phyloP scores from a whole-genome alignment of 2,797 vertebrate genomes.

The Sebastes dallii region DNA sequence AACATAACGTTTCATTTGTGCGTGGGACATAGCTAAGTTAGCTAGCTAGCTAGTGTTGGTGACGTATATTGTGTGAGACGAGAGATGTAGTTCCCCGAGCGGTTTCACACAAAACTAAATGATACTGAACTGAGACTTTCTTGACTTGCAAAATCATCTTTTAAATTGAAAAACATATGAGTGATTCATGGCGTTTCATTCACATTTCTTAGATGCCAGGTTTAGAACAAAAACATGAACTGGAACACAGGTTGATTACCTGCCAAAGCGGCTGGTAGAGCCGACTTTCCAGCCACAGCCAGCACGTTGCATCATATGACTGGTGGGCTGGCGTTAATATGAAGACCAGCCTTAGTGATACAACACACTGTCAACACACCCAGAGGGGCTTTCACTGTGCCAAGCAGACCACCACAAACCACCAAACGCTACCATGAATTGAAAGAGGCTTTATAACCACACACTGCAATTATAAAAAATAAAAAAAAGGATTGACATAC shows the following conservation, averaged over 20 bases:
- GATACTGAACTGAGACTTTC: too few species aligned
- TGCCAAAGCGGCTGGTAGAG: constrained; percentile 2
- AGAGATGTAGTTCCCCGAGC: too few species aligned
- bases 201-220: not conserved
- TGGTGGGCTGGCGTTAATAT: constrained; percentile 24
- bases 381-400: not conserved
- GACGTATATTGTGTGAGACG: too few species aligned
- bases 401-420: constrained; percentile 12
- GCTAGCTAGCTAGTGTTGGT: too few species aligned
- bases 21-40: too few species aligned
- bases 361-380: constrained; percentile 9
- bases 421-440: not conserved
- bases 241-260: constrained; percentile 11
- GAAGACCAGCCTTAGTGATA: constrained; percentile 15
- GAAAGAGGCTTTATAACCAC: not conserved
- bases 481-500: not conserved
- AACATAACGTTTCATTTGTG: too few species aligned
- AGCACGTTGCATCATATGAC: constrained; percentile 19
- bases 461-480: not conserved
- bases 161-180: too few species aligned
- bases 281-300: constrained; percentile 22
- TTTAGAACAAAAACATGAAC: not conserved
- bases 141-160: too few species aligned
- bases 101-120: too few species aligned
- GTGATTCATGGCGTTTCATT: not conserved